These are phyloP conservation scores for Callyntrura guangdongensis DNA, from an alignment of 2,888 invertebrate genomes.

Conservation along the genomic window DNA sequence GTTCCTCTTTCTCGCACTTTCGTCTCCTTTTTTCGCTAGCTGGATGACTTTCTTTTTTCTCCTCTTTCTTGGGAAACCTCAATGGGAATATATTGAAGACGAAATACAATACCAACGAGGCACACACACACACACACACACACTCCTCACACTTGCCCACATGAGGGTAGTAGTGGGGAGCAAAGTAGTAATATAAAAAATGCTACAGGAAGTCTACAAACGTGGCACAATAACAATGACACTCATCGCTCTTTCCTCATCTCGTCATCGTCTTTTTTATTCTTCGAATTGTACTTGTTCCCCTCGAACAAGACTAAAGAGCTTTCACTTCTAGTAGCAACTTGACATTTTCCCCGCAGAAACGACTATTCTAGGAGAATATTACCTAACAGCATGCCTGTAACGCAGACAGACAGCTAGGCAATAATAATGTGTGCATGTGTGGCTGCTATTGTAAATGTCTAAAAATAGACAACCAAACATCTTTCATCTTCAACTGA, in stretches of 20 bases:
- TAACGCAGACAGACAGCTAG: background rate
- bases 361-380: background rate
- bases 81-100: background rate
- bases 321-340: conserved; percentile 25
- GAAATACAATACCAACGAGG: background rate
- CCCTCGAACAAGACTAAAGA: conserved; percentile 18
- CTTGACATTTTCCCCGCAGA: conserved; percentile 3
- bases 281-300: conserved; percentile 18
- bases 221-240: conserved; percentile 50
- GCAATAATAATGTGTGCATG: background rate
- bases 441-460: background rate
- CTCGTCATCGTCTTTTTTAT: background rate
- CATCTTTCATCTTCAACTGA: conserved; percentile 10
- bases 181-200: background rate
- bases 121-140: background rate
- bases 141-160: no score
- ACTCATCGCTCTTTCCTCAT: background rate
- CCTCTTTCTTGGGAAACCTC: background rate
- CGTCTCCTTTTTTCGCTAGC: background rate
- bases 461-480: background rate
- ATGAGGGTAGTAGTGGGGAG: background rate
- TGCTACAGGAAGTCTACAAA: conserved; percentile 6
- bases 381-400: background rate
- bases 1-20: background rate
- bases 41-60: background rate